Evolutionary conservation across 2,888 invertebrate species (phyloP), one percentile per base, ranked within the genome.

Genomic region (Clepsis dumicolana): DNA sequence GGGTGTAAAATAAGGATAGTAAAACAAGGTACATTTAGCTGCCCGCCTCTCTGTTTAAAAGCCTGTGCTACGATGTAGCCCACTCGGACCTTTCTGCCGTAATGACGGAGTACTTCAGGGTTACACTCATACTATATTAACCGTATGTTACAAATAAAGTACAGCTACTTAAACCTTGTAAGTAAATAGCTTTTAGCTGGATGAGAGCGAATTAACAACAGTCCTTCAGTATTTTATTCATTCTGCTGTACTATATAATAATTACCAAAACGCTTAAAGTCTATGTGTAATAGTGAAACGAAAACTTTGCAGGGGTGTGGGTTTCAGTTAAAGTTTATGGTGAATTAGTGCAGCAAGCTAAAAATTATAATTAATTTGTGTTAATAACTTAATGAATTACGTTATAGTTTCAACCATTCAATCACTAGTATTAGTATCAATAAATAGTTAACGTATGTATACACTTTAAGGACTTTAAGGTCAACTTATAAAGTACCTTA

Each of bases 1-100:
- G 24, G 29, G 44, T 27, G 24, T 35, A 18, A 53, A 53, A 29
- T 59, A 29, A 21, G 54, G 10, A 54, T 16, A 54, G 29, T 7
- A 29, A 25, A 54, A 54, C 29, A 16, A 54, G 29, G 14, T 10
- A 24, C 29, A 54, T 18, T 27, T 52, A n/a, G 29, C 29, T 54
- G 16, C 16, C 54, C 25, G 25, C 54, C 54, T 24, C 38, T 57
- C 5, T 38, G 18, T 38, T 54, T 38, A 35, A 21, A 32, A 16
- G 44, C 18, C 18, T 5, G 10, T n/a, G 24, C 24, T 24, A 24
- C 35, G 57, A 8, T 7, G 7, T 38, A 24, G 35, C 56, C 7
- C 52, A 27, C 52, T 52, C 7, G 29, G 18, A 32, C 32, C 54
- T 29, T 32, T 18, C 18, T 18, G 2, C 29, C 16, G 12, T 54